Evolutionary conservation across 2,888 invertebrate species (phyloP).

Genomic region (Oscheius myriophilus): DNA sequence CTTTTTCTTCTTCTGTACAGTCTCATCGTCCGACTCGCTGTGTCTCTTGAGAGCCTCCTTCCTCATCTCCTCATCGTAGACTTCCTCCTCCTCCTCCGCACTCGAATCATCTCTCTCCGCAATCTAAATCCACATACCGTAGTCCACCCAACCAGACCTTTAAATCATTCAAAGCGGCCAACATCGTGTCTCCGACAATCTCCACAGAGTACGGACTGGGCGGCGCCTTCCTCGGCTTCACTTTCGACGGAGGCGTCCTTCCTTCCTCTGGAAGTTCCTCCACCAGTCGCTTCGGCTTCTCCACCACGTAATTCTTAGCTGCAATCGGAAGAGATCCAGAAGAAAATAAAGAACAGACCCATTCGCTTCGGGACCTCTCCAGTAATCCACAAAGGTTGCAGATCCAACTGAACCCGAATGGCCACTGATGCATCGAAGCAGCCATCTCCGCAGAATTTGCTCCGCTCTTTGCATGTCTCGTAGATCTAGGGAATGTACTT

Average conservation of each 20-base stretch:
- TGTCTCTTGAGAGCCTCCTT: background rate
- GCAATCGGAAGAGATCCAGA: background rate
- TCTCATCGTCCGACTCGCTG: constrained; percentile 13
- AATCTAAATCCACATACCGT: constrained; percentile 7
- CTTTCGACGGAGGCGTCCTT: background rate
- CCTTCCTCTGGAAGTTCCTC: constrained; percentile 7
- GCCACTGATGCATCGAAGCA: constrained; percentile 41
- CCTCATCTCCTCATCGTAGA: constrained; percentile 6
- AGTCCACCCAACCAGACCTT: constrained; percentile 11
- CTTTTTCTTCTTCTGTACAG: background rate
- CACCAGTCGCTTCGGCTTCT: constrained; percentile 16
- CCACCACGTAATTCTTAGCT: constrained; percentile 11
- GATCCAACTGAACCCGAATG: constrained; percentile 42
- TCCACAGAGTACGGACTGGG: constrained; percentile 1
- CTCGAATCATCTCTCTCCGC: constrained; percentile 17
- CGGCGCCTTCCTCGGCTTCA: background rate
- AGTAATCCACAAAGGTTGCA: constrained; percentile 51
- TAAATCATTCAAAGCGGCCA: constrained; percentile 7
- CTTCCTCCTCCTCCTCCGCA: constrained; percentile 10
- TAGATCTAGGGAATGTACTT: constrained; percentile 45
- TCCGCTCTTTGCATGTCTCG: constrained; percentile 42
- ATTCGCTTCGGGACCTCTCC: constrained; percentile 32
- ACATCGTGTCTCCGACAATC: constrained; percentile 10
- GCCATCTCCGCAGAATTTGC: constrained; percentile 45
- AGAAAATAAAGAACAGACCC: constrained; percentile 1